A percentile compares a stretch with the other conserved stretches of the same genome.
Evolutionary conservation across 2,797 vertebrate species (phyloP).

Genomic region (Chiroxiphia lanceolata): DNA sequence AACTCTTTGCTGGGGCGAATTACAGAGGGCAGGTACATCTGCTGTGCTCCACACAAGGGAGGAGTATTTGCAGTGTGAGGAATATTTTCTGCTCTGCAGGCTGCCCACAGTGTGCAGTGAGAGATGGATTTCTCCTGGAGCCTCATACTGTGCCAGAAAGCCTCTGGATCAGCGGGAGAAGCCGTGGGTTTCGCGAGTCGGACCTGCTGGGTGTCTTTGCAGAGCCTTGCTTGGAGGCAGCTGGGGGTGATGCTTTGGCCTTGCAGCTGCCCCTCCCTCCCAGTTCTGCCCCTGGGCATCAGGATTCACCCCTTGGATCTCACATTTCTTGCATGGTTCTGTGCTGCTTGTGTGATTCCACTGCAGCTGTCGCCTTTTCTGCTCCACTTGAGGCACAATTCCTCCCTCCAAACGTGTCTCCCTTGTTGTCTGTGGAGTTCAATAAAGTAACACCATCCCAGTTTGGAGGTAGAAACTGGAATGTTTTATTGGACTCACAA

Average conservation of each 20-base stretch:
- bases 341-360: neutral
- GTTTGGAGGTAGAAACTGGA: too few relatives aligned
- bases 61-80: neutral
- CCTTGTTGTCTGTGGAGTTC: neutral
- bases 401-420: neutral
- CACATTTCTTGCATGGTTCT: neutral
- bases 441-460: too few relatives aligned
- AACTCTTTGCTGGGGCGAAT: neutral
- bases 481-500: too few relatives aligned
- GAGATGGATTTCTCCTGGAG: neutral
- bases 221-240: neutral
- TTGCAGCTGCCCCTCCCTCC: neutral
- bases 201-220: too few relatives aligned
- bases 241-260: too few relatives aligned
- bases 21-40: neutral
- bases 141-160: neutral
- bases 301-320: neutral
- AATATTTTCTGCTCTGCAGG: neutral
- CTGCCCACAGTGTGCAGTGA: fast-evolving
- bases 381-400: neutral
- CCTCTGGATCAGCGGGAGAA: neutral
- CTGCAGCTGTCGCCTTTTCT: neutral
- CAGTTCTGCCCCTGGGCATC: neutral
- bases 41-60: neutral
- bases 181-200: neutral